Evolutionary conservation across 2,113 vertebrate species (phyloP).

Genomic region (Microtus richardsoni): DNA sequence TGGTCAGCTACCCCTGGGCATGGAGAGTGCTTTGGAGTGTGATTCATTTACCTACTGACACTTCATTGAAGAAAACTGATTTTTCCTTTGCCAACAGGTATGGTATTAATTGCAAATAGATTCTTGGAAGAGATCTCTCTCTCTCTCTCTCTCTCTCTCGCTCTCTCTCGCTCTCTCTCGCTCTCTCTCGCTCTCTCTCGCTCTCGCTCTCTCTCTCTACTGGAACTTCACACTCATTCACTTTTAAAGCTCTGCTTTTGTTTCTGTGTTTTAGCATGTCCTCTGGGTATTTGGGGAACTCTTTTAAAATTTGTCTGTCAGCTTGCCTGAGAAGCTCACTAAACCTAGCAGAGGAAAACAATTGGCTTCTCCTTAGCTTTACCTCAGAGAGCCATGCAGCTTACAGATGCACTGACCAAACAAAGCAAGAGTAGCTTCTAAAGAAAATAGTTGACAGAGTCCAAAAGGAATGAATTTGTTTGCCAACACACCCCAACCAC

Average conservation of each 20-base stretch:
- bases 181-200: background rate
- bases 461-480: background rate
- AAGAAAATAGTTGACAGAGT: background rate
- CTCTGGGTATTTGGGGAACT: background rate
- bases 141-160: background rate
- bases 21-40: background rate
- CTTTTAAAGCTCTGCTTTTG: background rate
- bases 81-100: background rate
- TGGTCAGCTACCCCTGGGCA: background rate
- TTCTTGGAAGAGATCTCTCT: background rate
- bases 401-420: background rate
- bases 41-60: background rate
- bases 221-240: background rate
- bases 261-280: background rate
- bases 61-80: background rate
- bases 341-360: background rate
- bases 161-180: background rate
- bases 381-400: background rate
- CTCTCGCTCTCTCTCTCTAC: background rate
- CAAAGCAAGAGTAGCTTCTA: background rate
- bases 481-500: background rate
- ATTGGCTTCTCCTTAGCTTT: background rate
- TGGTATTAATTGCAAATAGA: too few species aligned
- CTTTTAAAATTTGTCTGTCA: background rate
- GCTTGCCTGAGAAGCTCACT: background rate